Conservation (phyloP, 2,888 invertebrate species). For the Eustalomyia histrio region DNA sequence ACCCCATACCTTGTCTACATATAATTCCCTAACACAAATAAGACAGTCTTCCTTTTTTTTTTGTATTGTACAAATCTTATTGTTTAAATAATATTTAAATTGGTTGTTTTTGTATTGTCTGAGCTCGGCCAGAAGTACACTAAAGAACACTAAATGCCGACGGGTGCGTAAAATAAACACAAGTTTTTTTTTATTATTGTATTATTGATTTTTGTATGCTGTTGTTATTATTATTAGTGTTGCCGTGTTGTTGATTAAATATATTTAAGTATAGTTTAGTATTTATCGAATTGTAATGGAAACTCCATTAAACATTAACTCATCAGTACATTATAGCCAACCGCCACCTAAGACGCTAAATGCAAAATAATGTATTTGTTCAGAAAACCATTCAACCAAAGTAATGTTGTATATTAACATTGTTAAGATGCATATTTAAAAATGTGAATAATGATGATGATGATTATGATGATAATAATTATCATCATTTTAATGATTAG, state of each 20-base stretch:
- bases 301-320: conserved; percentile 27
- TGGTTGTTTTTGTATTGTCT: conserved; percentile 40
- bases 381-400: conserved; percentile 50
- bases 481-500: neutral
- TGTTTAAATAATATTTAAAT: conserved; percentile 54
- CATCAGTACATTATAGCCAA: conserved; percentile 5
- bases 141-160: conserved; percentile 71
- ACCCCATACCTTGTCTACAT: conserved; percentile 1
- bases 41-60: conserved; percentile 33
- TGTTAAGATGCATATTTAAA: conserved; percentile 24
- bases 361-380: conserved; percentile 75
- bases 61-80: conserved; percentile 21
- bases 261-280: conserved; percentile 53
- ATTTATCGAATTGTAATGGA: conserved; percentile 45
- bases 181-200: conserved; percentile 17
- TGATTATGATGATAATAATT: conserved; percentile 1
- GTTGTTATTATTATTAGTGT: conserved; percentile 37
- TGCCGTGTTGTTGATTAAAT: conserved; percentile 66
- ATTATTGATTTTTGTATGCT: conserved; percentile 13
- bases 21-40: conserved; percentile 43
- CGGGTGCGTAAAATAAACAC: conserved; percentile 77
- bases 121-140: conserved; percentile 12
- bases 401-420: conserved; percentile 45
- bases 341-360: conserved; percentile 62
- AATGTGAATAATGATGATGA: conserved; percentile 3